phyloP scores from a whole-genome alignment of 2,888 invertebrate species.

The Megastigmus dorsalis region DNA sequence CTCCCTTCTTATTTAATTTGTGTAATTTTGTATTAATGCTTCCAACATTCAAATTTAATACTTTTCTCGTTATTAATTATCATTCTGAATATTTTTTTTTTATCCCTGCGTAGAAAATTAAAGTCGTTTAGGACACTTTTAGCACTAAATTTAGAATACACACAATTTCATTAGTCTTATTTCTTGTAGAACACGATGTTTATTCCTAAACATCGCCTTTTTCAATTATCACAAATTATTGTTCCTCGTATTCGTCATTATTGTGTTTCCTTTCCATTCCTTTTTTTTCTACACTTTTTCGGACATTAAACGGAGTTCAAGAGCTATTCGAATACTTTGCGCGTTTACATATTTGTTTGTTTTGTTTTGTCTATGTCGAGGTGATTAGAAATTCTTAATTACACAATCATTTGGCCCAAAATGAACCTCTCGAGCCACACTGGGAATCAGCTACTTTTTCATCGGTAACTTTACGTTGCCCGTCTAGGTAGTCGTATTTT shows the following conservation, averaged over 20 bases:
- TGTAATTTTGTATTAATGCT: slow-evolving; percentile 56
- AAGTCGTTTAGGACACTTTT: slow-evolving; percentile 70
- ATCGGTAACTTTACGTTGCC: slow-evolving; percentile 57
- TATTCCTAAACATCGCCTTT: slow-evolving; percentile 68
- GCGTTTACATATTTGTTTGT: slow-evolving; percentile 25
- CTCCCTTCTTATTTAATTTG: slow-evolving; percentile 55
- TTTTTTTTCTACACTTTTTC: slow-evolving; percentile 60
- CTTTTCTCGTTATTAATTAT: slow-evolving; percentile 57
- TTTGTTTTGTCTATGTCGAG: slow-evolving; percentile 54
- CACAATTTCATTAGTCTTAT: slow-evolving; percentile 52
- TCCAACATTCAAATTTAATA: slow-evolving; percentile 69
- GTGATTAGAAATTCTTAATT: slow-evolving; percentile 61
- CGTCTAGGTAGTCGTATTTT: slow-evolving; percentile 42
- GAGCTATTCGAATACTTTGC: slow-evolving; percentile 61
- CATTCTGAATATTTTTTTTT: slow-evolving; percentile 64
- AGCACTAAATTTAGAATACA: slow-evolving; percentile 71
- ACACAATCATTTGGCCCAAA: slow-evolving; percentile 62
- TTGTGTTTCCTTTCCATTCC: slow-evolving; percentile 52
- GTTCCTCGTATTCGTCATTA: slow-evolving; percentile 63
- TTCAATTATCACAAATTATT: slow-evolving; percentile 73
- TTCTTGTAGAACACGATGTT: slow-evolving; percentile 72
- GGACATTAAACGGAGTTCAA: slow-evolving; percentile 64
- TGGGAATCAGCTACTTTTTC: slow-evolving; percentile 60
- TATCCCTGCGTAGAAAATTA: slow-evolving; percentile 70
- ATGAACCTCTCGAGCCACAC: slow-evolving; percentile 58